phyloP scores from a whole-genome alignment of 1,140 invertebrate species.

The Antheraea mylitta region DNA sequence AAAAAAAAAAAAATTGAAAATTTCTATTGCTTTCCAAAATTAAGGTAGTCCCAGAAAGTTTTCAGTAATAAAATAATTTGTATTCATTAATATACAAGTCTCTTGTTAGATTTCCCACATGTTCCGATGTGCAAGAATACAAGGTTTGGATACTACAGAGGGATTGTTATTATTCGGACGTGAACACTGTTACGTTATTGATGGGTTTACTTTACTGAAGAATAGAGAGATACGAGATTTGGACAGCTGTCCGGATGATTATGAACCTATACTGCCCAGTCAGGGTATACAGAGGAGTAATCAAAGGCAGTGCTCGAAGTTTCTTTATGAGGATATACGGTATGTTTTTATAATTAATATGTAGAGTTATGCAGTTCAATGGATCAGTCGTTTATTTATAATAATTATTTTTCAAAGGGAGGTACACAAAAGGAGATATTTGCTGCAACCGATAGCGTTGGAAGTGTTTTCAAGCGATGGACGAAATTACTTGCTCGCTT shows the following conservation, averaged over 20 bases:
- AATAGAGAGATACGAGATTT: conserved; percentile 96
- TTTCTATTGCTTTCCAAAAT: too few relatives aligned
- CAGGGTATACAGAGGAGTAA: conserved; percentile 83
- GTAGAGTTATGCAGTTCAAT: neutral
- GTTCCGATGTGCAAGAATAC: conserved; percentile 98
- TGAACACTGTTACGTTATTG: conserved; percentile 99
- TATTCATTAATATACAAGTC: too few relatives aligned
- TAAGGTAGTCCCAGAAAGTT: too few relatives aligned
- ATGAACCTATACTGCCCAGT: conserved; percentile 94
- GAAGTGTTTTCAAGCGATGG: conserved; percentile 99
- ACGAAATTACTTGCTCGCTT: conserved; percentile 97
- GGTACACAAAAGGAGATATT: conserved; percentile 91
- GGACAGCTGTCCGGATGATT: conserved; percentile 88
- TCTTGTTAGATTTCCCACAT: conserved; percentile 92
- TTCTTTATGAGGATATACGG: conserved; percentile 98
- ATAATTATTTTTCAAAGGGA: conserved; percentile 79
- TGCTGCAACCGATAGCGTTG: conserved; percentile 97
- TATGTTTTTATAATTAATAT: conserved; percentile 57
- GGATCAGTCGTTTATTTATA: conserved; percentile 3
- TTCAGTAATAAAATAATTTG: too few relatives aligned
- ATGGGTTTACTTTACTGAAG: conserved; percentile 98
- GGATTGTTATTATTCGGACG: conserved; percentile 97
- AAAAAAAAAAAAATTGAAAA: too few relatives aligned
- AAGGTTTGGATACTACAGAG: conserved; percentile 98
- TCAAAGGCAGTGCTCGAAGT: conserved; percentile 93